Conservation (phyloP, 2,113 vertebrate species). For the Zosterops lateralis region DNA sequence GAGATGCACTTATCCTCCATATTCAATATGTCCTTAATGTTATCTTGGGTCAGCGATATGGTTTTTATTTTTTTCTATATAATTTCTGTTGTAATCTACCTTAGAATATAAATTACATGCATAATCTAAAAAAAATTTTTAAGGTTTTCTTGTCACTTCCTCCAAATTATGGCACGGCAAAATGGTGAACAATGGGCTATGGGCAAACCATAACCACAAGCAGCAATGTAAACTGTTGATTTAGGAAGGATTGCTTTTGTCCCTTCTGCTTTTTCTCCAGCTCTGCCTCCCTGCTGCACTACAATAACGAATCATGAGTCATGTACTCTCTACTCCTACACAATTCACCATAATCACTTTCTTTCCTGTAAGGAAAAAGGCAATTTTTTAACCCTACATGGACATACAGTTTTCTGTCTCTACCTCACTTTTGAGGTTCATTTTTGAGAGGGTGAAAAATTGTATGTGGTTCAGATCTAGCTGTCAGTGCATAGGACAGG, state of each 20-base stretch:
- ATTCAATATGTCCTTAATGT: neutral
- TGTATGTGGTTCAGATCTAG: neutral
- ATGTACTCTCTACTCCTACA: slow-evolving; percentile 45
- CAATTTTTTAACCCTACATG: neutral
- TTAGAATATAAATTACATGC: neutral
- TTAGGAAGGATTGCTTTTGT: slow-evolving; percentile 5
- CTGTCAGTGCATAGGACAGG: neutral
- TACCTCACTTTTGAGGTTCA: neutral
- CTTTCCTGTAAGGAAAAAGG: neutral
- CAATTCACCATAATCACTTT: neutral
- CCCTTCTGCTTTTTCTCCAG: neutral
- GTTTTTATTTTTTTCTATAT: neutral
- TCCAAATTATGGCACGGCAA: neutral
- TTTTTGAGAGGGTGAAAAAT: slow-evolving; percentile 6
- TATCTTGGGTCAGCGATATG: neutral
- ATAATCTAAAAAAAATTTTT: neutral
- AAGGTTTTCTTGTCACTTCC: neutral
- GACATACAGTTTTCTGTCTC: neutral
- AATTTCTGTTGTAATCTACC: neutral
- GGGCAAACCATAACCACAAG: neutral
- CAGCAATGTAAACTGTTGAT: neutral
- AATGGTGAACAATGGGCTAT: neutral
- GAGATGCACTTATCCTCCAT: neutral
- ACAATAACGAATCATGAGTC: slow-evolving; percentile 6
- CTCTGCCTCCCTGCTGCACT: neutral